Base-by-base conservation (phyloP, 2,113 vertebrate species). In the Pyrgilauda ruficollis region DNA sequence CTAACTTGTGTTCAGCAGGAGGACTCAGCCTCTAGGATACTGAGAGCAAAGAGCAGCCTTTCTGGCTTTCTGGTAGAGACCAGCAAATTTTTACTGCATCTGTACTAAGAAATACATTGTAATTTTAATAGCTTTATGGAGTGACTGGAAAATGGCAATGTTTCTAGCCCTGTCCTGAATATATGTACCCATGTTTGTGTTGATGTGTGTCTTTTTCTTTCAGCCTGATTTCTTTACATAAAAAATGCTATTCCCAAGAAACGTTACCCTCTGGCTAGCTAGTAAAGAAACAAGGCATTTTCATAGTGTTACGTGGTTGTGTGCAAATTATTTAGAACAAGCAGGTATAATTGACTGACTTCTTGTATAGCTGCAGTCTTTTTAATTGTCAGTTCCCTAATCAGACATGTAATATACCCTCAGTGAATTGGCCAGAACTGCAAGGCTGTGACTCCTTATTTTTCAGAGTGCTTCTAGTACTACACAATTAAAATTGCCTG, bases 321-420 rank as follows among this genome's bases (percentile, higher is more conserved):
- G 84, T 97, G 92, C 72, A 90, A 82, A 80, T 70, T 72, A 77
- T 85, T 93, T 88, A 92, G 72, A 96, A 78, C 76, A 35, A 94
- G 62, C 39, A 47, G 33, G 27, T 93, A 49, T 69, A 75, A 47
- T 52, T 85, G 12, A 64, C 67, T 90, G 70, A 50, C 19, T 92
- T 80, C 10, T 89, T 66, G 47, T 67, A 52, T 26, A 63, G 30
- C 43, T 90, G 35, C 68, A 21, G 18, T 63, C 12, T 46, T 80
- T 87, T 37, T 61, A 62, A 58, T 61, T 84, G 7, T 67, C 46
- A 35, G 8, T 52, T 90, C 90, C 61, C 24, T 49, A 46, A 72
- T 86, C 39, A 85, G 52, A 78, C 26, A 18, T 75, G 63, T 62
- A 50, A 33, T 64, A 53, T 11, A 33, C 30, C 6, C 67, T 90